phyloP scores from a whole-genome alignment of 2,888 invertebrate species.

The Microchrysa polita region DNA sequence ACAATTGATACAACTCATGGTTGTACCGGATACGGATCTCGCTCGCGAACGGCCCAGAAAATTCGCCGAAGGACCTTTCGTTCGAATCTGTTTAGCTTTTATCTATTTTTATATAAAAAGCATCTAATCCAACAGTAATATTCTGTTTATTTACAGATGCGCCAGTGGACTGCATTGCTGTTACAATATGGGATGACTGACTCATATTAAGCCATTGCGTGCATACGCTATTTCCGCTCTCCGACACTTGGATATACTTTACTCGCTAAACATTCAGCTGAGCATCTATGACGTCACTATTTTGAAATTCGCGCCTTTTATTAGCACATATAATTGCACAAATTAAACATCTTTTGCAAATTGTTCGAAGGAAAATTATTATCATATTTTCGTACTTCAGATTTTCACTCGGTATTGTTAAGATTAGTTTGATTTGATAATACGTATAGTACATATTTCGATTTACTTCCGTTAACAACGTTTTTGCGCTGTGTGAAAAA shows the following conservation, averaged over 20 bases:
- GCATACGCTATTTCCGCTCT: neutral
- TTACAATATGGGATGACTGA: constrained; percentile 16
- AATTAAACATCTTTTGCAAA: constrained; percentile 25
- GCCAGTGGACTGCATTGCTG: neutral
- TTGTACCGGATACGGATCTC: no score
- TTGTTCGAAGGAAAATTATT: constrained; percentile 36
- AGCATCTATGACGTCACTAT: constrained; percentile 26
- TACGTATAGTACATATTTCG: no score
- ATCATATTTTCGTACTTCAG: constrained; percentile 21
- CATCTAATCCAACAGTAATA: no score
- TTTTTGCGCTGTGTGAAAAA: neutral
- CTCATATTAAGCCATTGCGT: neutral
- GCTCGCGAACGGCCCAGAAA: no score
- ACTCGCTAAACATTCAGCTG: neutral
- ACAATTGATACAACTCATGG: no score
- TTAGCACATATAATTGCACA: constrained; percentile 36
- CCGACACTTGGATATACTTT: neutral
- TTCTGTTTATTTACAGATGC: neutral
- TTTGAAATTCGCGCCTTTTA: constrained; percentile 35
- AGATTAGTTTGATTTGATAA: neutral
- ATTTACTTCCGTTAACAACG: constrained; percentile 23
- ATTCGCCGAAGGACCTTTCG: no score
- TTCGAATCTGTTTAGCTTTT: no score
- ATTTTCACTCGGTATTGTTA: constrained; percentile 24
- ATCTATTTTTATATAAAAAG: no score